Conservation (phyloP, 2,888 invertebrate genomes). For the Drosophila neotestacea region DNA sequence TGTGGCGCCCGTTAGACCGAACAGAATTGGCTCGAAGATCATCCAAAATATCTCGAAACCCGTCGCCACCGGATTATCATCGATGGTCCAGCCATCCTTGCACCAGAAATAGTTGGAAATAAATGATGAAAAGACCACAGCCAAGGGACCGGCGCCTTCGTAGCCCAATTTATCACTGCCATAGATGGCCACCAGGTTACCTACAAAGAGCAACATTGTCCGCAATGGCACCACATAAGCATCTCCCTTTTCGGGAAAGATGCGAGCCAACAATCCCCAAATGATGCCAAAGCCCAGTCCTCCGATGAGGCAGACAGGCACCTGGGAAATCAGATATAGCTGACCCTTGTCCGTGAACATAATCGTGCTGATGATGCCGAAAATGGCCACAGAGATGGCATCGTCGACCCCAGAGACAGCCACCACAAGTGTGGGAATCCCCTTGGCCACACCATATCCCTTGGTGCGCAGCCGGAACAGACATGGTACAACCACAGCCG, state of each 20-base stretch:
- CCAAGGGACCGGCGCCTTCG: slow-evolving; percentile 91
- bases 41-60: slow-evolving; percentile 97
- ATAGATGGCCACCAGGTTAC: slow-evolving; percentile 93
- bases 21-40: slow-evolving; percentile 97
- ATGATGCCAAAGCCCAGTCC: slow-evolving; percentile 93
- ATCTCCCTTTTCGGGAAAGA: slow-evolving; percentile 93
- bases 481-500: slow-evolving; percentile 98
- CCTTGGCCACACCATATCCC: slow-evolving; percentile 96
- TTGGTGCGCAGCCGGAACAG: slow-evolving; percentile 93
- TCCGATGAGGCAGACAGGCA: slow-evolving; percentile 92
- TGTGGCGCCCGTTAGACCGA: slow-evolving; percentile 96
- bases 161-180: slow-evolving; percentile 93
- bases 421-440: slow-evolving; percentile 97
- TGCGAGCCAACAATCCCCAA: slow-evolving; percentile 93
- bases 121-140: slow-evolving; percentile 93
- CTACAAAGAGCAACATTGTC: slow-evolving; percentile 91
- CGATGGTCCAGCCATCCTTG: slow-evolving; percentile 93
- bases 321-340: slow-evolving; percentile 89
- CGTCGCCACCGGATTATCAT: slow-evolving; percentile 94
- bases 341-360: slow-evolving; percentile 92
- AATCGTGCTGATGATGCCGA: slow-evolving; percentile 94
- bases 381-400: slow-evolving; percentile 96
- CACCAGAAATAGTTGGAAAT: slow-evolving; percentile 93
- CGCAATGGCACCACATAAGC: slow-evolving; percentile 92
- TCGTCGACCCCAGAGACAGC: slow-evolving; percentile 98